These are phyloP conservation scores for Acanthiza pusilla DNA, from an alignment of 2,797 vertebrate species.

Conservation along the genomic window DNA sequence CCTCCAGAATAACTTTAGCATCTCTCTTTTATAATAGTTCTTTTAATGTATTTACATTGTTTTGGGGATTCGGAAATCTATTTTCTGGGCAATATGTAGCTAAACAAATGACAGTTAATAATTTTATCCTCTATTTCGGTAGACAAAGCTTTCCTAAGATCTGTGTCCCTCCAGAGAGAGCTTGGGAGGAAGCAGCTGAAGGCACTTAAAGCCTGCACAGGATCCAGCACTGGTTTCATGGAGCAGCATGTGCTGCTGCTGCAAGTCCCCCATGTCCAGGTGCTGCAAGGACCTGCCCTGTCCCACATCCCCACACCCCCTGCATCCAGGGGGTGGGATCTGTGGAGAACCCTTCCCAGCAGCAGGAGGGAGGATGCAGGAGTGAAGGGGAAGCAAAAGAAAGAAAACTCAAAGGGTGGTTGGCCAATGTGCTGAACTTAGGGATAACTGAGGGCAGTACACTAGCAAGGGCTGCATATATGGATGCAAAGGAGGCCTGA, in stretches of 20 bases:
- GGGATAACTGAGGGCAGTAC: neutral
- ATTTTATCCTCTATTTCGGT: neutral
- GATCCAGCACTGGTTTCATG: neutral
- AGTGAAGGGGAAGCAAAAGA: neutral
- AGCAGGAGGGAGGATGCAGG: neutral
- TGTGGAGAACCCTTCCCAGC: neutral
- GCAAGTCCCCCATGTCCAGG: rapidly evolving
- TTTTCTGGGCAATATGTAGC: neutral
- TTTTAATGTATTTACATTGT: neutral
- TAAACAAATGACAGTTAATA: neutral
- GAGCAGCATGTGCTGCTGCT: neutral
- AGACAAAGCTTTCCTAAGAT: neutral
- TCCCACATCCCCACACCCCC: neutral
- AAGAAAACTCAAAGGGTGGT: neutral
- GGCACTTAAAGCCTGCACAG: neutral
- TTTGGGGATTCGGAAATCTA: neutral
- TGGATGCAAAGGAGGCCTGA: neutral
- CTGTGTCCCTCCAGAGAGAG: neutral
- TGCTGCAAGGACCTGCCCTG: neutral
- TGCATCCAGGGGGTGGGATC: neutral
- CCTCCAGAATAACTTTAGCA: neutral
- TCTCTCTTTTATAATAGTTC: neutral
- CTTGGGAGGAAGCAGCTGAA: neutral
- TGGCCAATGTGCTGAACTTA: rapidly evolving
- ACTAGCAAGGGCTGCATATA: neutral